These are phyloP conservation scores for Coecobrya sp. DNA, from an alignment of 2,888 invertebrate species.

Conservation along the genomic window DNA sequence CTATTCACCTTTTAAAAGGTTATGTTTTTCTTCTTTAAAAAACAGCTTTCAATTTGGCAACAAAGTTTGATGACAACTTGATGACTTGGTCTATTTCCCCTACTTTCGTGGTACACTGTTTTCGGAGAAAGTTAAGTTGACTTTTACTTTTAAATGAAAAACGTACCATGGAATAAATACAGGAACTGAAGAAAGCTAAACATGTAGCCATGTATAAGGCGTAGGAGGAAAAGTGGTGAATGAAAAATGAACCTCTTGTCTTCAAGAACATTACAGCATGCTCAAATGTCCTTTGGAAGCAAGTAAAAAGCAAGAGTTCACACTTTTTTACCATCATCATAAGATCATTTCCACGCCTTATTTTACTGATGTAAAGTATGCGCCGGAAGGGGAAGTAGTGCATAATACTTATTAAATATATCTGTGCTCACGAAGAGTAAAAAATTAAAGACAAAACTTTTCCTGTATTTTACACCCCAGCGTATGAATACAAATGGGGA, in stretches of 20 bases:
- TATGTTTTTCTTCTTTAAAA: too few species aligned
- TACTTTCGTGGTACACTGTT: background rate
- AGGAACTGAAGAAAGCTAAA: conserved; percentile 24
- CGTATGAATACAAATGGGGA: conserved; percentile 79
- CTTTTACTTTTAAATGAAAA: conserved; percentile 17
- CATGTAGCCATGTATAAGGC: background rate
- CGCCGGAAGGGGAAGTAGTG: conserved; percentile 7
- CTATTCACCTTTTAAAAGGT: too few species aligned
- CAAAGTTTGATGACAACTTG: background rate
- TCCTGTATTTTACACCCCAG: conserved; percentile 75
- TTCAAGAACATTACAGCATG: conserved; percentile 19
- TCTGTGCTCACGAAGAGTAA: conserved; percentile 31
- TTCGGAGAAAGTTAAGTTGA: conserved; percentile 52
- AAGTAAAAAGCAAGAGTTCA: conserved; percentile 52
- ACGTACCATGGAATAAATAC: background rate
- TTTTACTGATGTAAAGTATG: conserved; percentile 18
- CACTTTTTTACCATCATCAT: conserved; percentile 66
- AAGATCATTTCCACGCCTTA: conserved; percentile 48
- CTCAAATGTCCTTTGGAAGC: conserved; percentile 13
- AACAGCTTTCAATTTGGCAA: background rate
- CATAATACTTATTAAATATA: background rate
- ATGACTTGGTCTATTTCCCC: background rate
- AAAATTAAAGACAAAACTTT: conserved; percentile 78
- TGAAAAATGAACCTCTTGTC: conserved; percentile 62
- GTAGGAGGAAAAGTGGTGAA: conserved; percentile 49